phyloP scores from a whole-genome alignment of 2,113 vertebrate genomes.

The Elachura formosa region DNA sequence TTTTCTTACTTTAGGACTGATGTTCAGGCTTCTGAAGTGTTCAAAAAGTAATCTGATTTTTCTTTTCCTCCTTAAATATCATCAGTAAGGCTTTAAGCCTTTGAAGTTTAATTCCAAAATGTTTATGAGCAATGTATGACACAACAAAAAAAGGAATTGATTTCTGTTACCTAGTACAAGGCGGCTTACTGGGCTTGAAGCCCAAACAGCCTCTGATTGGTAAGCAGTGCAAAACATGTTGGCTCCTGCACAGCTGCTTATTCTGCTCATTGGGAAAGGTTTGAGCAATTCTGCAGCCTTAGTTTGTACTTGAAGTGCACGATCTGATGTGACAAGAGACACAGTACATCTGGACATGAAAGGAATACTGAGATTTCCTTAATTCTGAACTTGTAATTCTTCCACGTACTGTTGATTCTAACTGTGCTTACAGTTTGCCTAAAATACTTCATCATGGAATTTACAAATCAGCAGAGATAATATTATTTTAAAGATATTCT shows the following conservation, averaged over 20 bases:
- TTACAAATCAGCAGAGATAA: background rate
- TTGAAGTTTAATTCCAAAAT: background rate
- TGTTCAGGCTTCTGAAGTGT: background rate
- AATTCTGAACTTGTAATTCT: background rate
- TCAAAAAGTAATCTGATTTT: background rate
- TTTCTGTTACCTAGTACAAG: background rate
- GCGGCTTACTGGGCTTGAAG: background rate
- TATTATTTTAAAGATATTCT: background rate
- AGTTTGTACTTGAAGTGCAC: background rate
- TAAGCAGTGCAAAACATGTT: background rate
- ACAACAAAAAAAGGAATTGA: background rate
- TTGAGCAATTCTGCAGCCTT: background rate
- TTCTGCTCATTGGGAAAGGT: background rate
- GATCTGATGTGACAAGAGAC: background rate
- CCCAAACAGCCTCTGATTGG: background rate
- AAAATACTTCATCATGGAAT: background rate
- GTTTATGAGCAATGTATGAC: background rate
- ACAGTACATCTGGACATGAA: background rate
- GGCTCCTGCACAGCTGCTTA: background rate
- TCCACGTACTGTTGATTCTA: background rate
- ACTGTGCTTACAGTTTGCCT: background rate
- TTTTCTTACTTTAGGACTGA: background rate
- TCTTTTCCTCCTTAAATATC: background rate
- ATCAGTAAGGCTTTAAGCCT: background rate
- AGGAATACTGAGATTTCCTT: background rate